Evolutionary conservation across 1,140 invertebrate species (phyloP), one percentile per base, ranked within the genome.

Genomic region (Paraescarpia echinospica): DNA sequence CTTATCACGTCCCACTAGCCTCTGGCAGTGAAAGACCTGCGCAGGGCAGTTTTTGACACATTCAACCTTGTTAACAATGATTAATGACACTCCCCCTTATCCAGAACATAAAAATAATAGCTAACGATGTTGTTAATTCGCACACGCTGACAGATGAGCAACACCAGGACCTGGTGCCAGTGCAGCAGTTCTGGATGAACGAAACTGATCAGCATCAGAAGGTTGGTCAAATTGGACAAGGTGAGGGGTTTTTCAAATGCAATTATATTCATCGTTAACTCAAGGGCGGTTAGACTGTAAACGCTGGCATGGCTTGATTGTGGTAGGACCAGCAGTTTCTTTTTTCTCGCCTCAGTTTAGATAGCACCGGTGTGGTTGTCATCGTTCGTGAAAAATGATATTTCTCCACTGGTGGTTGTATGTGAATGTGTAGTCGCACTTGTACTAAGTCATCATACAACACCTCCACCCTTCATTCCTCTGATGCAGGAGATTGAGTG

Each of bases 241-340:
- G 59, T 2, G 59, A 77, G 59, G 12, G 59, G 14, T 27, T 77
- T 18, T 77, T 77, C 12, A 77, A 77, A 77, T 77, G 59, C 59
- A 77, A 77, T 77, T 77, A 77, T 77, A 77, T 77, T 77, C 27
- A 77, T 77, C 59, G 59, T 77, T 77, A 77, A 77, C 59, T 77
- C 59, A 27, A 22, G 59, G 8, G 59, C 59, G 22, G 59, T 0
- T 51, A 31, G 22, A 4, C 12, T 77, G 27, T 77, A 31, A 77
- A 77, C 22, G 59, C 22, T 77, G 59, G 59, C 22, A 27, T 18
- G 22, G 18, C 12, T 77, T 77, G 59, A 77, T 77, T 27, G 22
- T 27, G 22, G 2, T 27, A 77, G 22, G 8, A 77, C 59, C 59
- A 77, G 27, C 14, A 27, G 8, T 77, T 77, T 77, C 59, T 77